phyloP scores from a whole-genome alignment of 2,113 vertebrate genomes.

The Lontra canadensis region DNA sequence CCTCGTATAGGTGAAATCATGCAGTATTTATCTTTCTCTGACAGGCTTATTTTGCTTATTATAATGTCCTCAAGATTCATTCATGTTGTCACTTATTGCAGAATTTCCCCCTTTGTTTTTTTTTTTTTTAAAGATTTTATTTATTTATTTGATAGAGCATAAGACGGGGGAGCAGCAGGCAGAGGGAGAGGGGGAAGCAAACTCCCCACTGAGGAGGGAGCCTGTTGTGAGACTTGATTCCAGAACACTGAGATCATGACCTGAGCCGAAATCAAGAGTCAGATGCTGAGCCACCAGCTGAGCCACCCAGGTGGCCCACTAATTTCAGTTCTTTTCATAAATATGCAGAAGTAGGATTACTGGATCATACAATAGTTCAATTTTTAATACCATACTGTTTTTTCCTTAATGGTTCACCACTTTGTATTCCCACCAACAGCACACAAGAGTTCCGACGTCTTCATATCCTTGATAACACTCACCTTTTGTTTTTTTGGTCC shows the following conservation, averaged over 20 bases:
- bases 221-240: not conserved
- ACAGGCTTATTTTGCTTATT: not conserved
- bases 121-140: not conserved
- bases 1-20: not conserved
- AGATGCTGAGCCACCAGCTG: not conserved
- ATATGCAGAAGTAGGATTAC: not conserved
- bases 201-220: not conserved
- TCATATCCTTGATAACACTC: not conserved
- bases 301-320: not conserved
- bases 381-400: not conserved
- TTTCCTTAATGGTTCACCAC: not conserved
- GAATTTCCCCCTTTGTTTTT: not conserved
- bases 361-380: not conserved
- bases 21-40: not conserved
- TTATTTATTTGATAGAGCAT: not conserved
- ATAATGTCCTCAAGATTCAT: not conserved
- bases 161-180: not conserved
- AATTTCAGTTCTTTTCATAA: not conserved
- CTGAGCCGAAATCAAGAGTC: not conserved
- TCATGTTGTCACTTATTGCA: not conserved
- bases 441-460: not conserved
- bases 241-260: not conserved
- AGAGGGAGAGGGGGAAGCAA: not conserved
- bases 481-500: not conserved
- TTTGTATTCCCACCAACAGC: not conserved